Evolutionary conservation across 2,113 vertebrate genomes (phyloP), one percentile per base, ranked within the genome.

Genomic region (Chionodraco myersi): DNA sequence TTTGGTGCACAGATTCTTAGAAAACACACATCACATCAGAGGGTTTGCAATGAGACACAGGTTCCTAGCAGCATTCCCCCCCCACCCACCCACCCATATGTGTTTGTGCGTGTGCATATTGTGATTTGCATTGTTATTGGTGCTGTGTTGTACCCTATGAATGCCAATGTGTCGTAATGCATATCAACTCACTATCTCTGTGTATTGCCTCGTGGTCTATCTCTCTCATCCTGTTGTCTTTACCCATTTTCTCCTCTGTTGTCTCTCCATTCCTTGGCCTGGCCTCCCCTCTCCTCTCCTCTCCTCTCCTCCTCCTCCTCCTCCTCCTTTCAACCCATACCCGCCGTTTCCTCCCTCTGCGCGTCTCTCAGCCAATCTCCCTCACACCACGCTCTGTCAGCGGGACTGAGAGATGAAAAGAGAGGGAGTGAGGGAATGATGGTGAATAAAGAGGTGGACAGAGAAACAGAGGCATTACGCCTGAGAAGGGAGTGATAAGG

Each of bases 321-420:
- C 21, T 21, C 21, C 21, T 21, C 21, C 21, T 21, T 82, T 80
- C 45, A 34, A 66, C 60, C 74, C 69, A 14, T 23, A 69, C 73
- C 84, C 81, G 77, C 76, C 53, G 86, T 82, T 89, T 79, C 68
- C 71, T 77, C 72, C 80, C 72, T 85, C 62, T 74, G 70, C 16
- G 8, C 53, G 75, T 72, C 80, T 67, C 77, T 80, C 63, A 88
- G 80, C 79, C 86, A 82, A 84, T 91, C 85, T 88, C 73, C 77
- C 70, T 82, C 77, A 80, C 79, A 66, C 85, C 78, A 72, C 49
- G 64, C 51, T 52, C 64, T 36, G n/a, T 64, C 86, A 83, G 84
- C 23, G 11, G 77, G 83, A 67, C 72, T 53, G 12, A 68, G 47
- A 48, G 71, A 71, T 71, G 69, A 76, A 77, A 59, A 74, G 21